Evolutionary conservation across 2,888 invertebrate species (phyloP).

Genomic region (Tetheella fluctuosa): DNA sequence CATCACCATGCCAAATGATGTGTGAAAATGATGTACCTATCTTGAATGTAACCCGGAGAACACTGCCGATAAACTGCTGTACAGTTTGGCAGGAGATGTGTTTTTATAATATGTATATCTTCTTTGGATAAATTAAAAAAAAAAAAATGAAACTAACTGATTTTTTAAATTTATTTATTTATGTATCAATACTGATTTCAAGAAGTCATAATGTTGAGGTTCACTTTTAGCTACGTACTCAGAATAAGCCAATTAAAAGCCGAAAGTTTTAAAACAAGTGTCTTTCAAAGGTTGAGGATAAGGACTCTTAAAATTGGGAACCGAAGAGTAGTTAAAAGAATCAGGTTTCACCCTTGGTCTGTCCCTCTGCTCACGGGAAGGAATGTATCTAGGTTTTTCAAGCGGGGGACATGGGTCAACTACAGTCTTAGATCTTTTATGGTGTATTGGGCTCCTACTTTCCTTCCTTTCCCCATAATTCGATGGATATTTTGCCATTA

Average conservation of each 20-base stretch:
- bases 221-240: no score
- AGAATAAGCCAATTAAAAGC: background rate
- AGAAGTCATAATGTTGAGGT: background rate
- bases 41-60: no score
- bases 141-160: constrained; percentile 39
- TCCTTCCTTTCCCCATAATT: background rate
- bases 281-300: constrained; percentile 36
- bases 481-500: background rate
- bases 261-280: constrained; percentile 28
- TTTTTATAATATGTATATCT: no score
- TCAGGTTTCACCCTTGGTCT: constrained; percentile 40
- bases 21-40: no score
- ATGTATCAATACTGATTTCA: constrained; percentile 20
- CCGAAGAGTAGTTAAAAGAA: constrained; percentile 37
- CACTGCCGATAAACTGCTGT: no score
- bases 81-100: no score
- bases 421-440: constrained; percentile 14
- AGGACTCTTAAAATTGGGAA: constrained; percentile 45
- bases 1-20: no score
- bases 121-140: no score
- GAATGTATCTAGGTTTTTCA: constrained; percentile 37
- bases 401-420: constrained; percentile 29
- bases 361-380: constrained; percentile 44
- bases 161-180: constrained; percentile 37
- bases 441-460: constrained; percentile 18